Base-by-base conservation (phyloP, 92 coral and sea anemone genomes). In the Porites lobata region DNA sequence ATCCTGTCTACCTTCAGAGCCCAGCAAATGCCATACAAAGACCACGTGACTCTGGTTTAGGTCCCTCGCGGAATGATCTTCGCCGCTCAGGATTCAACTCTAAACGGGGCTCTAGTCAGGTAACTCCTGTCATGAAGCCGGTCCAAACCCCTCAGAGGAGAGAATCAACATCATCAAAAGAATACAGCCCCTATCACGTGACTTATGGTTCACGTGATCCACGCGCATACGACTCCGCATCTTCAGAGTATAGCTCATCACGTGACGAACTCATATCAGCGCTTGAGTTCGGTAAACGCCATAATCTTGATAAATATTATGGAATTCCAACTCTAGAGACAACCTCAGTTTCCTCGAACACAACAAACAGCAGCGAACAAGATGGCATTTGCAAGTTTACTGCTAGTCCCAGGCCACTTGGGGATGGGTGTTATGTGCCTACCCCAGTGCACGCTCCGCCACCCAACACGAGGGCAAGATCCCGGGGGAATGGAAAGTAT, bases 181-280 rank as follows among this genome's bases (percentile, higher is more conserved):
- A 95, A 51, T 83, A 88, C 52, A 93, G 73, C 47, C 89, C 96
- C 9, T 95, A 88, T 77, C 98, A 94, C 47, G 90, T 90, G 11
- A 96, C 91, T 10, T 26, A 65, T 17, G 92, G 59, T 4, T 86
- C 94, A 65, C 96, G 99, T 50, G 98, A 94, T 19, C 94, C 96
- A 50, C 94, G 98, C 43, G 96, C 98, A 9, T 98, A 98, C 78
- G 99, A 98, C 85, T 98, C 99, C 20, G 96, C 99, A 57, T 98
- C 99, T 12, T 98, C 99, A 7, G 99, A 98, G 71, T 98, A 94
- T 80, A 98, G 99, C 83, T 98, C 99, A 59, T 98, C 99, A 91
- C 99, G 99, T 91, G 99, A 98, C 66, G 99, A 98, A 75, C 96
- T 98, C 26, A 89, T 94, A 69, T 85, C 98, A 61, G 99, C 99